phyloP scores from a whole-genome alignment of 1,140 invertebrate genomes.

The Subanguina moxae region DNA sequence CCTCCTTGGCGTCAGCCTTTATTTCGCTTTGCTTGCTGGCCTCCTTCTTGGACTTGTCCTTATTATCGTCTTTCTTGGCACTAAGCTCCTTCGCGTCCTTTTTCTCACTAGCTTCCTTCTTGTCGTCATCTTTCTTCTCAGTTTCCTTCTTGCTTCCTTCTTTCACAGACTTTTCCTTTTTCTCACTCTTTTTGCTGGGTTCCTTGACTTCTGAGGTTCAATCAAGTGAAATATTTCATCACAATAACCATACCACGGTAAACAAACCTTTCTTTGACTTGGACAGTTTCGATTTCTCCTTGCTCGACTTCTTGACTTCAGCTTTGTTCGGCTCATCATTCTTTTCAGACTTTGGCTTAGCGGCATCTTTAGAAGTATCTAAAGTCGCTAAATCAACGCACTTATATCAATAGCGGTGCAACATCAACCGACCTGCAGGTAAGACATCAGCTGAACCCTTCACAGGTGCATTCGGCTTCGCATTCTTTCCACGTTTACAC shows the following conservation, averaged over 20 bases:
- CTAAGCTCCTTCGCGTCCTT: conserved; percentile 32
- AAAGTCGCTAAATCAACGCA: neutral
- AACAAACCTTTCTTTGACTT: conserved; percentile 7
- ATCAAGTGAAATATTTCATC: no score
- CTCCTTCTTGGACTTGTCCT: no score
- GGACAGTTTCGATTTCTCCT: conserved; percentile 11
- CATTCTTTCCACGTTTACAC: no score
- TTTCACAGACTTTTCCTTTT: conserved; percentile 29
- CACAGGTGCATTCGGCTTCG: no score
- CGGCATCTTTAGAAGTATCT: neutral
- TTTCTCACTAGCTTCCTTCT: conserved; percentile 8
- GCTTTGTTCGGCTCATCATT: conserved; percentile 6
- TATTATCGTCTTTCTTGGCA: neutral
- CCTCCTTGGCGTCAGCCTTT: neutral
- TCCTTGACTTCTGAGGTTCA: conserved; percentile 2
- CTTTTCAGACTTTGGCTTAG: conserved; percentile 7
- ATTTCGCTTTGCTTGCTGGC: neutral
- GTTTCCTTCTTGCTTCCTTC: conserved; percentile 25
- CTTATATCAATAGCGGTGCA: no score
- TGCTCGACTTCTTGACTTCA: conserved; percentile 21
- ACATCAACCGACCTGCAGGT: no score
- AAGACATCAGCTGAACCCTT: no score
- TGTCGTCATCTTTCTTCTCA: conserved; percentile 17
- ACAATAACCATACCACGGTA: no score
- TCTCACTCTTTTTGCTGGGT: conserved; percentile 14